A percentile compares a stretch with the other conserved stretches of the same genome.
Evolutionary conservation across 1,140 invertebrate genomes (phyloP).

Genomic region (Megalonaias nervosa): DNA sequence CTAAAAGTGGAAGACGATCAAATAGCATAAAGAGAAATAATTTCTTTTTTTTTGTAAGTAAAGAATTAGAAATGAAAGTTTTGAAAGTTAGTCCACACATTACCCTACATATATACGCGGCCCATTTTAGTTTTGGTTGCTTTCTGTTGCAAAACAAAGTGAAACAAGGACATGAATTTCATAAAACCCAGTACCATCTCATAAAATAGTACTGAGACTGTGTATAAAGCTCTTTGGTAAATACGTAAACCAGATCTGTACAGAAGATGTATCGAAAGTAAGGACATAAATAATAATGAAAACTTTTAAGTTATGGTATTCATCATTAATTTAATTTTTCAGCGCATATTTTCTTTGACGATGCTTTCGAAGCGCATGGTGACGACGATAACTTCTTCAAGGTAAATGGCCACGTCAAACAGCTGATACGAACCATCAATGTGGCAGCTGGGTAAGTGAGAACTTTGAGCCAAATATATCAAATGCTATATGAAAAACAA

Average conservation of each 20-base stretch:
- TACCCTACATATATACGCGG: no score
- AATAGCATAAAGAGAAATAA: no score
- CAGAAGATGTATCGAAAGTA: not conserved
- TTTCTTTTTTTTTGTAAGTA: no score
- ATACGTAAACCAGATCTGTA: not conserved
- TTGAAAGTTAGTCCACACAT: no score
- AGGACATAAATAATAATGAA: not conserved
- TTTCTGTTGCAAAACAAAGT: not conserved
- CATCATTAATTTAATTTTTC: constrained; percentile 62
- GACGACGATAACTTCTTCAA: constrained; percentile 85
- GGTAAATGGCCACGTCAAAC: constrained; percentile 96
- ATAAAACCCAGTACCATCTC: not conserved
- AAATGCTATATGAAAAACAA: not conserved
- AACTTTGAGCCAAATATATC: not conserved
- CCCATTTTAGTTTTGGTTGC: no score
- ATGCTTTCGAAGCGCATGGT: constrained; percentile 96
- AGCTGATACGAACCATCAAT: constrained; percentile 91
- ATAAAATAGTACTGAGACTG: not conserved
- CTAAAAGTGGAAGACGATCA: no score
- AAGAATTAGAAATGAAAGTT: no score
- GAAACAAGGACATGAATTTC: not conserved
- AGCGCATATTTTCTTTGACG: constrained; percentile 98
- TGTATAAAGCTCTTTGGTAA: not conserved
- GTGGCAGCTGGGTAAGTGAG: constrained; percentile 84
- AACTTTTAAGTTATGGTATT: not conserved